These are phyloP conservation scores for Coronaproctus castanopsis DNA, from an alignment of 2,888 invertebrate species.

Conservation along the genomic window DNA sequence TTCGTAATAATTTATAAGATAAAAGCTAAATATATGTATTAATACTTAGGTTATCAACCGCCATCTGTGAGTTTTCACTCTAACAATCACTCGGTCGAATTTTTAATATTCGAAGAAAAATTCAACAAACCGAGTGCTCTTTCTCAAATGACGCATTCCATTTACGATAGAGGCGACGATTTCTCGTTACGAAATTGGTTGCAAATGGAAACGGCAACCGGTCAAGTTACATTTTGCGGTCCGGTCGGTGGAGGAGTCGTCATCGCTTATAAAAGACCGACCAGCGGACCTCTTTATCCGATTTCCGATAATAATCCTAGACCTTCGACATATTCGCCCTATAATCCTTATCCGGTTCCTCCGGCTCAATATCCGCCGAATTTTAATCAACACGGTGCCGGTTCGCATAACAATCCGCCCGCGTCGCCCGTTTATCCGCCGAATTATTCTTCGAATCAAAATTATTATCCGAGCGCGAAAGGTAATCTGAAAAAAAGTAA, in stretches of 20 bases:
- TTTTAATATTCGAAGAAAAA: not conserved
- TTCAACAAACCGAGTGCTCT: not conserved
- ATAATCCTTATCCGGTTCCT: not conserved
- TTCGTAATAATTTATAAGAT: too few relatives aligned
- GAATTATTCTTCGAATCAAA: not conserved
- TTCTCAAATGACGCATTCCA: not conserved
- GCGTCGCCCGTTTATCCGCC: not conserved
- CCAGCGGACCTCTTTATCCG: not conserved
- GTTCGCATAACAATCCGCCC: too few relatives aligned
- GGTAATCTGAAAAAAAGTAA: not conserved
- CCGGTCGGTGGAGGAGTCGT: not conserved
- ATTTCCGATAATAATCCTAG: not conserved
- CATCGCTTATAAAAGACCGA: not conserved
- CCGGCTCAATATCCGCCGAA: not conserved
- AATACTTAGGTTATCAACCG: not conserved
- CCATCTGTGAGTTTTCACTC: not conserved
- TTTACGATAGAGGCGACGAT: not conserved
- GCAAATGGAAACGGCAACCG: not conserved
- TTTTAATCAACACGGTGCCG: not conserved
- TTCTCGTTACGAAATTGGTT: not conserved
- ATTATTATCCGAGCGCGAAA: not conserved
- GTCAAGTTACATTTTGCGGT: not conserved
- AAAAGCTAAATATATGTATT: too few relatives aligned
- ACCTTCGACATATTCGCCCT: not conserved
- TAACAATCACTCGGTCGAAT: not conserved